phyloP scores from a whole-genome alignment of 92 coral and sea anemone species.

The Porites evermanni region DNA sequence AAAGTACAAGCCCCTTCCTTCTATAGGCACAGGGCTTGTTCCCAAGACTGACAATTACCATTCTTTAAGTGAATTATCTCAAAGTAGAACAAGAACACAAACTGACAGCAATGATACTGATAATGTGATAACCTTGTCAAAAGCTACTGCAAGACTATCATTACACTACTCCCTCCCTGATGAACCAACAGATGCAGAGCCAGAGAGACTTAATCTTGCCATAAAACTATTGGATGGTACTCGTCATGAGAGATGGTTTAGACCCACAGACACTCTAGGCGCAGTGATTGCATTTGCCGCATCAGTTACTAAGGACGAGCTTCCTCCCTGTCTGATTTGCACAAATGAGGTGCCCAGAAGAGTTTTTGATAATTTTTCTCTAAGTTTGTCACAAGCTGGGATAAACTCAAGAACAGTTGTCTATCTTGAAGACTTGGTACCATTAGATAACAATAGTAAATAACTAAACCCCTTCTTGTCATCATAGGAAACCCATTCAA shows the following conservation, averaged over 20 bases:
- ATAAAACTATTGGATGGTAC: constrained; percentile 86
- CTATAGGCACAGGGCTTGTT: constrained; percentile 59
- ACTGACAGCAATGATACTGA: background rate
- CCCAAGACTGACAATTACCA: background rate
- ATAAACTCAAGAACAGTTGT: constrained; percentile 88
- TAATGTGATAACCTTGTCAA: background rate
- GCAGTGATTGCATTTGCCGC: constrained; percentile 78
- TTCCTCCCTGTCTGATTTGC: constrained; percentile 78
- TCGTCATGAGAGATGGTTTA: constrained; percentile 88
- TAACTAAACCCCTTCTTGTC: no score
- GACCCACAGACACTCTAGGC: constrained; percentile 67
- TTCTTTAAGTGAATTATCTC: background rate
- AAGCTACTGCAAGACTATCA: constrained; percentile 29
- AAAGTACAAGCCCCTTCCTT: constrained; percentile 78
- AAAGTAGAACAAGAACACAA: background rate
- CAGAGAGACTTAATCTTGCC: constrained; percentile 82
- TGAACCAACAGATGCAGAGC: constrained; percentile 75
- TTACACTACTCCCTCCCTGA: constrained; percentile 45
- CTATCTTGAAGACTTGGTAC: constrained; percentile 68
- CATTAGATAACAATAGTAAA: background rate
- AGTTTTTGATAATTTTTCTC: constrained; percentile 70
- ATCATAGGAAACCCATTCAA: no score
- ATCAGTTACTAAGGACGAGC: constrained; percentile 40
- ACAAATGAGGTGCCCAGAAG: constrained; percentile 85
- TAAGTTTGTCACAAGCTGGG: constrained; percentile 71